phyloP scores from a whole-genome alignment of 30 jellyfish, hydroid and myxozoan genomes.

The Turritopsis rubra region DNA sequence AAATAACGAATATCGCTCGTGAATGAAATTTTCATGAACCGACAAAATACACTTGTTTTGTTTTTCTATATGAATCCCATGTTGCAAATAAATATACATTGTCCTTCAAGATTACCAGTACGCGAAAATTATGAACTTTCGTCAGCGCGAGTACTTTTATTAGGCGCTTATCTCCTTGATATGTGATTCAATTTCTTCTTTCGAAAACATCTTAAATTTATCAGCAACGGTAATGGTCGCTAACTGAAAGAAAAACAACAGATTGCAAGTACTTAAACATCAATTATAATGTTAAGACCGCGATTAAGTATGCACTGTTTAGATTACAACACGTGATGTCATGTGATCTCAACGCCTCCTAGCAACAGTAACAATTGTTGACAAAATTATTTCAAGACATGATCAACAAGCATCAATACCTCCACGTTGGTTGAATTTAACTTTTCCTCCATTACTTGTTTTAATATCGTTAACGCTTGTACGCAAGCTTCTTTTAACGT shows the following conservation, averaged over 20 bases:
- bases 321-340: not conserved
- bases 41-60: no score
- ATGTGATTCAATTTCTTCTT: slow-evolving; percentile 81
- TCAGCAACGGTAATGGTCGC: slow-evolving; percentile 90
- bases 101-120: not conserved
- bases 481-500: slow-evolving; percentile 82
- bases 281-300: not conserved
- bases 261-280: not conserved
- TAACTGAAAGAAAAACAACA: slow-evolving; percentile 46
- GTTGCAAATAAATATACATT: not conserved
- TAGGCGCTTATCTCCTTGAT: slow-evolving; percentile 48
- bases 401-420: slow-evolving; percentile 32
- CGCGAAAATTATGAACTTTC: no score
- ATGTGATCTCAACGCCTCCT: not conserved
- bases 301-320: no score
- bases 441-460: slow-evolving; percentile 99
- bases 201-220: slow-evolving; percentile 75
- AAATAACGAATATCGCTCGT: no score
- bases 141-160: not conserved
- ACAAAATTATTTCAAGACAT: not conserved
- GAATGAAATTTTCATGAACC: no score
- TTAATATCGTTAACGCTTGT: slow-evolving; percentile 75
- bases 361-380: not conserved
- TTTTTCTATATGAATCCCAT: not conserved
- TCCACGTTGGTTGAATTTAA: slow-evolving; percentile 89